These are phyloP conservation scores for Salarias fasciatus DNA, from an alignment of 2,797 vertebrate genomes.

Conservation along the genomic window DNA sequence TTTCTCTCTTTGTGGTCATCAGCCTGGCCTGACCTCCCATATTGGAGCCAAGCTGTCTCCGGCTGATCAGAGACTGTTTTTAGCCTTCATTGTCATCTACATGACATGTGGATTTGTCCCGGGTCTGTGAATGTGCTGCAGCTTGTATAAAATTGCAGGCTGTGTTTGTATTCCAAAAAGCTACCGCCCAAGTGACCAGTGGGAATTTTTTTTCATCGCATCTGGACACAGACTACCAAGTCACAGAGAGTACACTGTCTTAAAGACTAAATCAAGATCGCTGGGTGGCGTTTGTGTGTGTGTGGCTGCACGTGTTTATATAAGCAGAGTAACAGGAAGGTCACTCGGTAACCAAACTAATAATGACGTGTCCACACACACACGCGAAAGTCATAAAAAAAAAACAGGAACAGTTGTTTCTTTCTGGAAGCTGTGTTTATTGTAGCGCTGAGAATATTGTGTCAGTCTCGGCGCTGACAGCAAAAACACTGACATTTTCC, in stretches of 20 bases:
- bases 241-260: slow-evolving; percentile 29
- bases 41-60: slow-evolving; percentile 50
- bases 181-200: slow-evolving; percentile 60
- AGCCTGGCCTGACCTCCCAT: slow-evolving; percentile 64
- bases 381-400: too few species aligned
- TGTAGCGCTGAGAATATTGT: too few species aligned
- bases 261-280: slow-evolving; percentile 16
- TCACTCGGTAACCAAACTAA: neutral
- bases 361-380: neutral
- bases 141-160: slow-evolving; percentile 73
- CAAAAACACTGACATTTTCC: too few species aligned
- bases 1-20: slow-evolving; percentile 66
- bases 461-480: too few species aligned
- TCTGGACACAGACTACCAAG: slow-evolving; percentile 42
- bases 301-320: slow-evolving; percentile 18
- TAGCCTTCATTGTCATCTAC: slow-evolving; percentile 70
- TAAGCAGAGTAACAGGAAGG: neutral
- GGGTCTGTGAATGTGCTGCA: slow-evolving; percentile 52
- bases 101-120: slow-evolving; percentile 77
- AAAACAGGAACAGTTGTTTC: too few species aligned
- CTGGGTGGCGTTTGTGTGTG: slow-evolving; percentile 24
- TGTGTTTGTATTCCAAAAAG: slow-evolving; percentile 60
- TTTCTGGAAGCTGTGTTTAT: too few species aligned
- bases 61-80: slow-evolving; percentile 69
- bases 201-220: slow-evolving; percentile 48